Conservation (phyloP, 2,888 invertebrate genomes). For the Lepidochitona cinerea region DNA sequence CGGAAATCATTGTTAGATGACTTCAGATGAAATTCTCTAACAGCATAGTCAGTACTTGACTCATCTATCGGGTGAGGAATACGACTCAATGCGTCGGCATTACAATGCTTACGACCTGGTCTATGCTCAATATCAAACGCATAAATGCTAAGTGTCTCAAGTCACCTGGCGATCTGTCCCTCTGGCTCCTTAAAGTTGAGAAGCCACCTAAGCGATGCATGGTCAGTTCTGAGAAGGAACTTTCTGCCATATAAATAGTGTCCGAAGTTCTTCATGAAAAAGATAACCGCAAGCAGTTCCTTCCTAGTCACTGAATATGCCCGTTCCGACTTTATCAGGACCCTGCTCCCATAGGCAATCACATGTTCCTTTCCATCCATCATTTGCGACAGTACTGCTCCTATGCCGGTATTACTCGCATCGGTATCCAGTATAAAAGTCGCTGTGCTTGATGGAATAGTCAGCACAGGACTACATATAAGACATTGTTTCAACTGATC, state of each 20-base stretch:
- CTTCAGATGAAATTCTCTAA: no score
- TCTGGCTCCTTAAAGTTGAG: slow-evolving; percentile 21
- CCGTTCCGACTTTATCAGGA: slow-evolving; percentile 14
- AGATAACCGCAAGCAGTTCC: slow-evolving; percentile 26
- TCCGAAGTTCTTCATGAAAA: slow-evolving; percentile 18
- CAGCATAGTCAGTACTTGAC: no score
- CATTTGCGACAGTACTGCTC: slow-evolving; percentile 26
- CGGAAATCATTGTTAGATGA: background rate
- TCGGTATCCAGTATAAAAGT: slow-evolving; percentile 26
- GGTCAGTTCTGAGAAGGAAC: slow-evolving; percentile 24
- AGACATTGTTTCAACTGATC: slow-evolving; percentile 14
- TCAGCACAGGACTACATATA: no score
- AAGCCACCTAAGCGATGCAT: slow-evolving; percentile 23
- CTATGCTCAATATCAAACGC: background rate
- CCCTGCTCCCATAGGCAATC: slow-evolving; percentile 28
- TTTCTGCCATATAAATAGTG: slow-evolving; percentile 23
- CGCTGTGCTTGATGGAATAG: no score
- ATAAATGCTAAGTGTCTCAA: slow-evolving; percentile 7
- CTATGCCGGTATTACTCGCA: slow-evolving; percentile 22
- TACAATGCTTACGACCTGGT: background rate
- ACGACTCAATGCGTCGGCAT: no score
- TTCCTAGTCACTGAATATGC: slow-evolving; percentile 24
- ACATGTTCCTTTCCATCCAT: slow-evolving; percentile 22
- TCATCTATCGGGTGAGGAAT: no score
- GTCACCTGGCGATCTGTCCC: slow-evolving; percentile 19